phyloP scores from a whole-genome alignment of 1,140 invertebrate species.

The Ptiloglossa arizonensis region DNA sequence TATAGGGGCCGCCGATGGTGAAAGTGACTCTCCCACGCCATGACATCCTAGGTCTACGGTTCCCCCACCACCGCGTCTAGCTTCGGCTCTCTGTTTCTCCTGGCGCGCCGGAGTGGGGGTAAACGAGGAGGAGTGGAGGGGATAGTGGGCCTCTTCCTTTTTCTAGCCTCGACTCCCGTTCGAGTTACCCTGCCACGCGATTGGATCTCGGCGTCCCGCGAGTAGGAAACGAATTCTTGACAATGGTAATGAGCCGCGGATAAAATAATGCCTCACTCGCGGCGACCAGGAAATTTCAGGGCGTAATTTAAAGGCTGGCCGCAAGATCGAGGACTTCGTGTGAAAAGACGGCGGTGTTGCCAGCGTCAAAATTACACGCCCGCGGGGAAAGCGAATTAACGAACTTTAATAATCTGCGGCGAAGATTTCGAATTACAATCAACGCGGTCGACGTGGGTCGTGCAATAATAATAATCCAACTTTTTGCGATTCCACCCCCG shows the following conservation, averaged over 20 bases:
- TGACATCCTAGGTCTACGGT: conserved; percentile 73
- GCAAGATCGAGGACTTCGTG: not conserved
- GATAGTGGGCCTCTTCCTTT: conserved; percentile 47
- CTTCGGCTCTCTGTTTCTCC: conserved; percentile 37
- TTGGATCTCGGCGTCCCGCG: conserved; percentile 5
- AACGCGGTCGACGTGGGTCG: not conserved
- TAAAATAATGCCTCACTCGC: conserved; percentile 17
- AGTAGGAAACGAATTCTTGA: conserved; percentile 43
- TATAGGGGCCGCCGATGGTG: conserved; percentile 73
- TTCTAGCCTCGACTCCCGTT: conserved; percentile 45
- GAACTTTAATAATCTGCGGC: not conserved
- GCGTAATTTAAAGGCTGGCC: conserved; percentile 11
- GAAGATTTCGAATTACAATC: not conserved
- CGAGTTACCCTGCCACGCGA: conserved; percentile 11
- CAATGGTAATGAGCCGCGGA: conserved; percentile 46
- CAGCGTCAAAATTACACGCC: conserved; percentile 2
- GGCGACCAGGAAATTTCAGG: conserved; percentile 5
- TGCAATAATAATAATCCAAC: too few species aligned
- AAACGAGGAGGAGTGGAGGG: too few species aligned
- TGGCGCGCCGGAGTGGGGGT: conserved; percentile 11
- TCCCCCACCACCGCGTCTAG: conserved; percentile 41
- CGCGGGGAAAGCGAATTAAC: conserved; percentile 8
- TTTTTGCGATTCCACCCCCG: too few species aligned
- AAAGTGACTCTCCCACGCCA: conserved; percentile 82
- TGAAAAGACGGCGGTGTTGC: not conserved